Conservation (phyloP, 2,797 vertebrate species). For the Oryzias dopingdopingensis region DNA sequence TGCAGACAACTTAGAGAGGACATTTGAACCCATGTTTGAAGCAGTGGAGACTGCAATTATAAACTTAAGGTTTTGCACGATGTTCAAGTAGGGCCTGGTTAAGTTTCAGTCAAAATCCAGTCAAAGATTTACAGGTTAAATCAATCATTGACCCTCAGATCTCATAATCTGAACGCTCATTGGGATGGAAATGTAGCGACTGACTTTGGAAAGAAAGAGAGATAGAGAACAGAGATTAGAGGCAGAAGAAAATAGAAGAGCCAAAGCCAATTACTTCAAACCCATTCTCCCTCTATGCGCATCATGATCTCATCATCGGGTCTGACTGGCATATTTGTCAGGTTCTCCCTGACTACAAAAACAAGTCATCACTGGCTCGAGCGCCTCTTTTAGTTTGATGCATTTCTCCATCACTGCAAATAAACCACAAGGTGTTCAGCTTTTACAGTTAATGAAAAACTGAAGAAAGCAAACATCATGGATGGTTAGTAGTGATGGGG, state of each 20-base stretch:
- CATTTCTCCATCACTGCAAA: conserved; percentile 19
- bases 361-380: conserved; percentile 11
- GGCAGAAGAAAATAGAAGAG: conserved; percentile 21
- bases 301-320: conserved; percentile 72
- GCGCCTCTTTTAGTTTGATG: neutral
- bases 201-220: conserved; percentile 38
- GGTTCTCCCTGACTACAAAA: conserved; percentile 6
- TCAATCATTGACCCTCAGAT: conserved; percentile 64
- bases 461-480: conserved; percentile 16
- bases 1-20: conserved; percentile 31
- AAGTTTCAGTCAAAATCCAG: neutral
- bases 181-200: conserved; percentile 48
- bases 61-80: conserved; percentile 25
- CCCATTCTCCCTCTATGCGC: conserved; percentile 67
- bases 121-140: conserved; percentile 6
- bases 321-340: conserved; percentile 28
- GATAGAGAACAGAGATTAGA: conserved; percentile 2
- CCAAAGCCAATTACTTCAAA: conserved; percentile 51
- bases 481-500: conserved; percentile 41
- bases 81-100: neutral
- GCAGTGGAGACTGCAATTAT: conserved; percentile 24
- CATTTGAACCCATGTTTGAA: conserved; percentile 34
- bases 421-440: conserved; percentile 13
- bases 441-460: conserved; percentile 27
- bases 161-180: conserved; percentile 77